phyloP scores from a whole-genome alignment of 2,888 invertebrate genomes.

The Dryocosmus kuriphilus region DNA sequence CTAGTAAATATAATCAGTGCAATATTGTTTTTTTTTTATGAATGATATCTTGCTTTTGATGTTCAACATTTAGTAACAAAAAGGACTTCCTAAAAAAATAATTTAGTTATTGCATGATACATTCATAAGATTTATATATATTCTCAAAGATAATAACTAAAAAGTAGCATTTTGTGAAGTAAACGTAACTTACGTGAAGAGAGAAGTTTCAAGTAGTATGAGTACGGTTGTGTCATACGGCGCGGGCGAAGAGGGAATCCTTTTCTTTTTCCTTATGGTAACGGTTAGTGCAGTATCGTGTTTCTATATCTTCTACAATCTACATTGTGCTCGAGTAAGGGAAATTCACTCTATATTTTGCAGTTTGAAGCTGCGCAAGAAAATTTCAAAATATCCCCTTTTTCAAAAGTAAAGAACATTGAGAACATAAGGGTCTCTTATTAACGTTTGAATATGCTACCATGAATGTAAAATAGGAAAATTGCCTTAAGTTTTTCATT shows the following conservation, averaged over 20 bases:
- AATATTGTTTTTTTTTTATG: too few relatives aligned
- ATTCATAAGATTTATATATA: background rate
- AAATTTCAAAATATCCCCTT: background rate
- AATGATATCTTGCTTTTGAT: too few relatives aligned
- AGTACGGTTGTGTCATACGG: conserved; percentile 16
- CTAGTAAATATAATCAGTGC: too few relatives aligned
- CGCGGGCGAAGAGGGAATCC: conserved; percentile 4
- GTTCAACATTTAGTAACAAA: too few relatives aligned
- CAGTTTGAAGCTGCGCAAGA: background rate
- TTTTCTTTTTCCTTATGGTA: conserved; percentile 14
- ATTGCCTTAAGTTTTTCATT: background rate
- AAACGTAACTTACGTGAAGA: background rate
- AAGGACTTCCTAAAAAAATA: too few relatives aligned
- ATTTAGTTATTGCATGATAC: too few relatives aligned
- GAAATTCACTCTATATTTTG: background rate
- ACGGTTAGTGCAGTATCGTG: conserved; percentile 36
- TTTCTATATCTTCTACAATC: conserved; percentile 17
- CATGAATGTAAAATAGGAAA: too few relatives aligned
- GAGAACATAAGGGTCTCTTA: background rate
- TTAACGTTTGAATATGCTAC: too few relatives aligned
- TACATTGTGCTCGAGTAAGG: background rate
- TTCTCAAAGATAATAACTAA: background rate
- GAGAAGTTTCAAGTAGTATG: conserved; percentile 32
- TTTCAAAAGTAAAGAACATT: background rate
- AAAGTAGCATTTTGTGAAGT: conserved; percentile 2